Percentiles rank a stretch among this genome's conserved stretches.
Evolutionary conservation across 2,888 invertebrate species (phyloP).

Genomic region (Smittia sp.): DNA sequence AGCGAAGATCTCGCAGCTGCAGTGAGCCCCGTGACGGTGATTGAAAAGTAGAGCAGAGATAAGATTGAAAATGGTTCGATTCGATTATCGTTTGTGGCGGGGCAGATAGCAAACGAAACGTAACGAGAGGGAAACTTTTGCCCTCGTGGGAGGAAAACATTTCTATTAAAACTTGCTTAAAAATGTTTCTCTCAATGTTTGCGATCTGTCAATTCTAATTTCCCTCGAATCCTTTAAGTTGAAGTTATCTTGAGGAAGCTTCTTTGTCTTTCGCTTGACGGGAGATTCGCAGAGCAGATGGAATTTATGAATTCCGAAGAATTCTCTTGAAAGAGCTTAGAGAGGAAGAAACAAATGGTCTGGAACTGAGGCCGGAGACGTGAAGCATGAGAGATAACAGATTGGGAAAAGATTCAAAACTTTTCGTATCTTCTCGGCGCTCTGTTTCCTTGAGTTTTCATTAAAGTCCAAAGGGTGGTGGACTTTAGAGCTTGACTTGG

Average conservation of each 20-base stretch:
- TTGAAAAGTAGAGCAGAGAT: not conserved
- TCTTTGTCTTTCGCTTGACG: not conserved
- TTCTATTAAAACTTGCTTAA: not conserved
- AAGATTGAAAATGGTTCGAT: not conserved
- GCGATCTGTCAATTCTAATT: constrained; percentile 19
- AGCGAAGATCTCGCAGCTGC: too few species aligned
- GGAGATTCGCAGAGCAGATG: not conserved
- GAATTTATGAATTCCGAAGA: not conserved
- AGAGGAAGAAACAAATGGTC: not conserved
- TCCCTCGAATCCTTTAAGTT: not conserved
- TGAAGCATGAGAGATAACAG: constrained; percentile 18
- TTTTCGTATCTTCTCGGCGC: not conserved
- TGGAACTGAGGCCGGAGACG: constrained; percentile 3
- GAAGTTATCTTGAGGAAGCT: not conserved
- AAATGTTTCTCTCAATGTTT: constrained; percentile 6
- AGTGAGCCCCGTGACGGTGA: not conserved
- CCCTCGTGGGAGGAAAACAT: not conserved
- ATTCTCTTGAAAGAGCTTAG: not conserved
- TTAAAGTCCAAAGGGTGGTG: not conserved
- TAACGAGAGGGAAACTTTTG: not conserved
- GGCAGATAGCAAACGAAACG: not conserved
- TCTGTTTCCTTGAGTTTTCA: constrained; percentile 20
- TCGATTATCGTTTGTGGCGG: constrained; percentile 1
- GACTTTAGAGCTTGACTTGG: not conserved
- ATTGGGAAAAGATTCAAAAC: not conserved